Evolutionary conservation across 2,888 invertebrate genomes (phyloP).

Genomic region (Hirudinaria manillensis): DNA sequence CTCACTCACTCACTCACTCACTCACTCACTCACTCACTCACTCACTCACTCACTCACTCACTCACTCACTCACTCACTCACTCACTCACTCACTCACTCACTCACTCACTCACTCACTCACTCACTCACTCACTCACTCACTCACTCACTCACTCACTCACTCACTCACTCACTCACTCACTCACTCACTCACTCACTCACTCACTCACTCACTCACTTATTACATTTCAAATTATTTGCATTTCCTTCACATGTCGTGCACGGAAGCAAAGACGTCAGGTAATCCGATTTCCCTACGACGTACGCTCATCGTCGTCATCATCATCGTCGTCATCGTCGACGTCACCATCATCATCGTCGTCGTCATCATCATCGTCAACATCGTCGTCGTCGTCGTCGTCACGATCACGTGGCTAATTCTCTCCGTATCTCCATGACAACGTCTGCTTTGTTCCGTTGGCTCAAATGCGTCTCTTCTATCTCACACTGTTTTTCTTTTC

Average conservation of each 20-base stretch:
- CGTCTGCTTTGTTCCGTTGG: no score
- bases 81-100: slow-evolving; percentile 36
- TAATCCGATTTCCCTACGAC: no score
- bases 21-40: slow-evolving; percentile 9
- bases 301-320: neutral
- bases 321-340: slow-evolving; percentile 14
- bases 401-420: neutral
- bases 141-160: slow-evolving; percentile 36
- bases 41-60: neutral
- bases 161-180: slow-evolving; percentile 17
- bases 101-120: slow-evolving; percentile 33
- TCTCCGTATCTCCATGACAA: no score
- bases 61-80: slow-evolving; percentile 25
- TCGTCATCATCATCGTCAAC: slow-evolving; percentile 20
- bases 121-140: slow-evolving; percentile 37
- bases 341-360: slow-evolving; percentile 19
- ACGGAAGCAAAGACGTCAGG: no score
- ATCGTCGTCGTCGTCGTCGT: slow-evolving; percentile 14
- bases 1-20: slow-evolving; percentile 33
- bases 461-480: no score
- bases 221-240: no score
- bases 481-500: no score
- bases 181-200: neutral
- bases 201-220: no score
- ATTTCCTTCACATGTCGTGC: no score